Evolutionary conservation across 2,797 vertebrate species (phyloP), one percentile per base, ranked within the genome.

Genomic region (Podarcis siculus): DNA sequence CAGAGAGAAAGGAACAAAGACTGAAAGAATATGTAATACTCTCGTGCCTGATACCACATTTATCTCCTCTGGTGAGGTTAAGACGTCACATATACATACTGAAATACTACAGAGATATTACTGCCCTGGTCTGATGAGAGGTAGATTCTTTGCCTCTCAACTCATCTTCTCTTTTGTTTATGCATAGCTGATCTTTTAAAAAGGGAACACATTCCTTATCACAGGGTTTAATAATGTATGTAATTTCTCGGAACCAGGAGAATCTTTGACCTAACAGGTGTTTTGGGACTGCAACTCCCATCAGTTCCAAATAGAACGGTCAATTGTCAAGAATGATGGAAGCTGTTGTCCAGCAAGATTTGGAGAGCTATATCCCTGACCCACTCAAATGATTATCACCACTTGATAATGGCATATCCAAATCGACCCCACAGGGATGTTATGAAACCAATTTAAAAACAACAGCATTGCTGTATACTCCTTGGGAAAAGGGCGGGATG

Each of bases 1-100:
- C 95, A 96, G 93, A 96, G 94, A 94, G 94, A 96, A 95, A 94
- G 90, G 94, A 93, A 96, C 94, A 95, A 95, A 97, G 95, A 95
- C 89, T 94, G 93, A 93, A 94, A 95, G 95, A 96, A 97, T 93
- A 93, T 96, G 94, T 90, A 95, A 96, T 95, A 94, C 94, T 96
- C 83, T 94, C 58, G 95, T 94, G 94, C 89, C 93, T 93, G 95
- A 92, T 95, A 91, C 82, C 89, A 94, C 92, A 91, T 97, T 96
- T 96, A 86, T 97, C 94, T 97, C 91, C 94, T 93, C 92, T 55
- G 85, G 88, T 95, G 94, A 96, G 91, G 91, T 95, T 96, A 91
- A 93, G 92, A 93, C 88, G 95, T 77, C 91, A 92, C 95, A 95
- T 95, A 94, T 96, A 91, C 95, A 91, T 89, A 89, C 69, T 55